Percentiles rank a stretch among this genome's conserved stretches.
These are phyloP conservation scores for Ormyrus rosae DNA, from an alignment of 2,888 invertebrate genomes.

Conservation along the genomic window DNA sequence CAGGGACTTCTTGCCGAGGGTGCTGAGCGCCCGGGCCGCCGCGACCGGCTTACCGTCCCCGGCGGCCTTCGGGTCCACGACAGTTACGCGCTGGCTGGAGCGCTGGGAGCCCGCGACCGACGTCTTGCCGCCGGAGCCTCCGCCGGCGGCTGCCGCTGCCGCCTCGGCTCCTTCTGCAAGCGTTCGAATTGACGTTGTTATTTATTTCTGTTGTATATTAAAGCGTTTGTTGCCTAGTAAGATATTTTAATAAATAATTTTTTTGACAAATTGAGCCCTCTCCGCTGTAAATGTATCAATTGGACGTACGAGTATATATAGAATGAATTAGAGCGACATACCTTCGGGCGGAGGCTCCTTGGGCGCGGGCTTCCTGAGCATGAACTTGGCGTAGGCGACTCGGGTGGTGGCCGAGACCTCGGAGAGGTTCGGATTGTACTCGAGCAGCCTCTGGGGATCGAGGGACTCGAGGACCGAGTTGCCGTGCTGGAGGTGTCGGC, in stretches of 20 bases:
- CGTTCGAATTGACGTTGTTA: background rate
- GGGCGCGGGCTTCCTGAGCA: slow-evolving; percentile 81
- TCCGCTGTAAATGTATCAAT: no score
- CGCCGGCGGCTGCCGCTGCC: background rate
- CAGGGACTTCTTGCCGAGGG: slow-evolving; percentile 39
- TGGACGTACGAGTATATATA: no score
- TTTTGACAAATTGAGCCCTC: no score
- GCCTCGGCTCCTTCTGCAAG: background rate
- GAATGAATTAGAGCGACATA: no score
- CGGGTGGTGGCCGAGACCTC: slow-evolving; percentile 87
- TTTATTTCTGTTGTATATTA: slow-evolving; percentile 2
- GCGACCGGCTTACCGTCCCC: slow-evolving; percentile 25
- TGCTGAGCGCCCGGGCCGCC: slow-evolving; percentile 50
- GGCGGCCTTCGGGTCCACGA: slow-evolving; percentile 36
- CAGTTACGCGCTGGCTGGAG: slow-evolving; percentile 41
- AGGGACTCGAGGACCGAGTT: slow-evolving; percentile 80
- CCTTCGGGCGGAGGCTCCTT: slow-evolving; percentile 6
- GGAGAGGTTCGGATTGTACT: slow-evolving; percentile 88
- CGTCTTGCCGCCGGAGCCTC: background rate
- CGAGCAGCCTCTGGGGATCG: slow-evolving; percentile 85
- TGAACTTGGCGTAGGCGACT: slow-evolving; percentile 92
- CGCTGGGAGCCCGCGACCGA: slow-evolving; percentile 5
- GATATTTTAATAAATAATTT: no score
- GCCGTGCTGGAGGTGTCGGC: slow-evolving; percentile 84
- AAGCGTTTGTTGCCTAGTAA: background rate